Evolutionary conservation across 64 coral and sea anemone genomes (phyloP).

Genomic region (Porites lutea): DNA sequence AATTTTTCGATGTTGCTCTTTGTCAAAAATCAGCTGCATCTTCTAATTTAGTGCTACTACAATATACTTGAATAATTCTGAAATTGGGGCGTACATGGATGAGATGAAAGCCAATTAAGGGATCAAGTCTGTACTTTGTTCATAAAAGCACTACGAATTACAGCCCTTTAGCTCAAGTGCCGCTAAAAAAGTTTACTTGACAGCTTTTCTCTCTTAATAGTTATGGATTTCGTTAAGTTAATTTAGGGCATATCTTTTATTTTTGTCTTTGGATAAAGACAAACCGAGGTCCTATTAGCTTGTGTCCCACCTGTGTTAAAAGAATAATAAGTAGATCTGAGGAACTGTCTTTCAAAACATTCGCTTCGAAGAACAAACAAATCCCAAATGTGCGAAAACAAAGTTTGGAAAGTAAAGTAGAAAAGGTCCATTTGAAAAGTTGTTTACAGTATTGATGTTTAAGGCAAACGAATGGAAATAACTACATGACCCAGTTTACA

Average conservation of each 20-base stretch:
- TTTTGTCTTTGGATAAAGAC: not conserved
- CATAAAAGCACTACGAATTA: slow-evolving; percentile 17
- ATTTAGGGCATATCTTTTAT: not conserved
- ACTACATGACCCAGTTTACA: too few relatives aligned
- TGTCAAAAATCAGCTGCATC: not conserved
- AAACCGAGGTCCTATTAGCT: slow-evolving; percentile 16
- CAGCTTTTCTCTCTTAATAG: not conserved
- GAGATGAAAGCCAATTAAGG: slow-evolving; percentile 27
- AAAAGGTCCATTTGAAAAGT: too few relatives aligned
- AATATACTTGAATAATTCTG: slow-evolving; percentile 8
- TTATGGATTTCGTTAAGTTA: slow-evolving; percentile 29
- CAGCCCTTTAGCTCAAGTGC: not conserved
- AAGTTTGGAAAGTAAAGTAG: too few relatives aligned
- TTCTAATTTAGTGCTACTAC: not conserved
- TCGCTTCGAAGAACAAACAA: too few relatives aligned
- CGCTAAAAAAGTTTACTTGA: slow-evolving; percentile 23
- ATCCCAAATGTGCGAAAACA: too few relatives aligned
- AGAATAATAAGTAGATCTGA: not conserved
- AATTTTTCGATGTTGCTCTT: not conserved
- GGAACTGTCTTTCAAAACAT: not conserved
- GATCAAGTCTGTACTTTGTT: slow-evolving; percentile 24
- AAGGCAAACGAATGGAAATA: too few relatives aligned
- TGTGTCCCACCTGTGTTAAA: not conserved
- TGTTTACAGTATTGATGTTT: too few relatives aligned
- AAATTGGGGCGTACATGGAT: not conserved